Conservation (phyloP, 2,888 invertebrate species). For the Cloeon dipterum region DNA sequence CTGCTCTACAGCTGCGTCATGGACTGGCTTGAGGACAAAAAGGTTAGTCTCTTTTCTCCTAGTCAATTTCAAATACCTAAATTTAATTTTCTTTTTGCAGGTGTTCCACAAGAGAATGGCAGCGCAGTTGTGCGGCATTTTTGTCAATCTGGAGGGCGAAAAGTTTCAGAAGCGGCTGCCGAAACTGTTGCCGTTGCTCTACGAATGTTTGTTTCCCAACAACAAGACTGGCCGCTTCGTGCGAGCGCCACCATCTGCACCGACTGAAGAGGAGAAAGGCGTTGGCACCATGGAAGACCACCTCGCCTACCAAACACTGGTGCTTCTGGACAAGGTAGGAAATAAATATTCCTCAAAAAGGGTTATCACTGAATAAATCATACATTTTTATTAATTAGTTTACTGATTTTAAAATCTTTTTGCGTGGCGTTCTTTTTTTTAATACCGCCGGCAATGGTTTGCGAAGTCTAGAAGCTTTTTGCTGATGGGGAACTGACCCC, state of each 20-base stretch:
- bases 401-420: too few relatives aligned
- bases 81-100: constrained; percentile 19
- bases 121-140: constrained; percentile 54
- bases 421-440: too few relatives aligned
- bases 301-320: constrained; percentile 48
- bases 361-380: too few relatives aligned
- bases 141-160: constrained; percentile 50
- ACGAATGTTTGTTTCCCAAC: constrained; percentile 17
- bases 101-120: constrained; percentile 47
- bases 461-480: too few relatives aligned
- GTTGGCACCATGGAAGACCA: constrained; percentile 18
- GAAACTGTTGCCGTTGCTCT: constrained; percentile 32
- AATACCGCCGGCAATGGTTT: too few relatives aligned
- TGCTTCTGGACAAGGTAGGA: constrained; percentile 42
- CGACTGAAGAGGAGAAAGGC: not conserved
- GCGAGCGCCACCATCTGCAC: constrained; percentile 10
- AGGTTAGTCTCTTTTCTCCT: constrained; percentile 19
- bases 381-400: too few relatives aligned
- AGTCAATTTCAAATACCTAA: constrained; percentile 1
- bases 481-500: too few relatives aligned
- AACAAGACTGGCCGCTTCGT: constrained; percentile 15
- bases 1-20: constrained; percentile 46
- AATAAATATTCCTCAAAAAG: too few relatives aligned
- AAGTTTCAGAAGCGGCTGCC: constrained; percentile 41
- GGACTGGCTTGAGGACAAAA: constrained; percentile 40